phyloP scores from a whole-genome alignment of 2,888 invertebrate species.

The Netelia inedita region DNA sequence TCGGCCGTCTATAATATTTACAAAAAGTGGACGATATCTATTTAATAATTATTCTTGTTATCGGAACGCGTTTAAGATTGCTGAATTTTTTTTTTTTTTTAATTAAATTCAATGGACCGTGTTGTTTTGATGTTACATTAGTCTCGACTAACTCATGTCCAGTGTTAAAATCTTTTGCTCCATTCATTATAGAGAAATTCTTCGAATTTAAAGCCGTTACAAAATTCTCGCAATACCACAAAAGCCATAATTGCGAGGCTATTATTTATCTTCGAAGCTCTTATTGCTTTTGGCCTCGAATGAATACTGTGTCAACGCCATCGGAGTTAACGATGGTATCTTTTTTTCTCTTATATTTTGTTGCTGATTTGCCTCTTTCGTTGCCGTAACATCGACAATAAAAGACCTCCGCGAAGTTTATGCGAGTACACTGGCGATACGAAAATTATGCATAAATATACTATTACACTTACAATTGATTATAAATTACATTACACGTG shows the following conservation, averaged over 20 bases:
- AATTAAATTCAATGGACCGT: slow-evolving; percentile 19
- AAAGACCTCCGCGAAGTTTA: background rate
- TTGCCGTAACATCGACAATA: slow-evolving; percentile 16
- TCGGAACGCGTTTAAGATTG: slow-evolving; percentile 5
- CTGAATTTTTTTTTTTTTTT: slow-evolving; percentile 9
- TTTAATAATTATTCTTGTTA: slow-evolving; percentile 50
- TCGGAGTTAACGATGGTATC: slow-evolving; percentile 18
- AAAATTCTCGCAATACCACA: slow-evolving; percentile 8
- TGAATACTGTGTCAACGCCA: slow-evolving; percentile 56
- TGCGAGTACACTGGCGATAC: slow-evolving; percentile 32
- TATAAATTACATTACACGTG: slow-evolving; percentile 56
- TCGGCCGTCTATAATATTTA: slow-evolving; percentile 58
- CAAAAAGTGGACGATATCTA: slow-evolving; percentile 56
- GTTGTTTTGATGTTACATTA: background rate
- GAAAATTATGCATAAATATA: slow-evolving; percentile 58
- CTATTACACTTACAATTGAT: slow-evolving; percentile 54
- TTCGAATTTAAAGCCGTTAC: slow-evolving; percentile 11
- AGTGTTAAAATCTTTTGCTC: background rate
- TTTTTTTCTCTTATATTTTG: slow-evolving; percentile 4
- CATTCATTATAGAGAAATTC: background rate
- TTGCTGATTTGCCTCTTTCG: background rate
- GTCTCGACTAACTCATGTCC: background rate
- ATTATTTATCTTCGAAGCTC: slow-evolving; percentile 19
- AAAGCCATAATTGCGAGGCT: slow-evolving; percentile 47
- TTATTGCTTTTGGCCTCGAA: slow-evolving; percentile 48